Base-by-base conservation (phyloP, 2,113 vertebrate species). In the Dissostichus mawsoni region DNA sequence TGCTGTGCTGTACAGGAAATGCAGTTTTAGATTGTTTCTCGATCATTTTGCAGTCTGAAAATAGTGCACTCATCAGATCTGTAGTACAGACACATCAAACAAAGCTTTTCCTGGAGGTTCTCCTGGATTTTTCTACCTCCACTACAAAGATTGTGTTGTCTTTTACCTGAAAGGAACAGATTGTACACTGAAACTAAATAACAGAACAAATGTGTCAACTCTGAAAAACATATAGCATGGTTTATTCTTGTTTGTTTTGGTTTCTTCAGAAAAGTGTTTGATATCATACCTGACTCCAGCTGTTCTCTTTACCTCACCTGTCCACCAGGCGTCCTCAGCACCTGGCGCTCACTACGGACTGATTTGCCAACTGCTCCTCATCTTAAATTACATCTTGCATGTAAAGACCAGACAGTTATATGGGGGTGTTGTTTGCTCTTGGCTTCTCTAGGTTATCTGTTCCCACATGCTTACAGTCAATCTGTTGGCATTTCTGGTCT, bases 11-110 rank as follows among this genome's bases (percentile, higher is more conserved):
- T 9, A 41, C 29, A 16, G 14, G 36, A 63, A 47, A 48, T 48
- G 12, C 11, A 11, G 16, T 25, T 59, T 51, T 29, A 59, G 3
- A 36, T 36, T 3, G 33, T 36, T 61, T 59, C 36, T 33, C 14
- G 0, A 56, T 67, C 25, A 58, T 20, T 58, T 12, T 51, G 44
- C 45, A 53, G 20, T 55, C n/a, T 20, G n/a, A 68, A 61, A 8
- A 68, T 3, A n/a, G 36, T 18, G 29, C 36, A 41, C 29, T 74
- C 33, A 13, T 52, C 20, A 11, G 16, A 23, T 50, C 23, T 11
- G 45, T 8, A 47, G 58, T 11, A 17, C 48, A 53, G 17, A 61
- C 13, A 51, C 29, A 76, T 77, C 65, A 69, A 58, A 25, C 47
- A 51, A 23, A 76, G 12, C 8, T 12, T 48, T 11, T 65, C 41